Conservation (phyloP, 2,113 vertebrate species). For the Stercorarius parasiticus region DNA sequence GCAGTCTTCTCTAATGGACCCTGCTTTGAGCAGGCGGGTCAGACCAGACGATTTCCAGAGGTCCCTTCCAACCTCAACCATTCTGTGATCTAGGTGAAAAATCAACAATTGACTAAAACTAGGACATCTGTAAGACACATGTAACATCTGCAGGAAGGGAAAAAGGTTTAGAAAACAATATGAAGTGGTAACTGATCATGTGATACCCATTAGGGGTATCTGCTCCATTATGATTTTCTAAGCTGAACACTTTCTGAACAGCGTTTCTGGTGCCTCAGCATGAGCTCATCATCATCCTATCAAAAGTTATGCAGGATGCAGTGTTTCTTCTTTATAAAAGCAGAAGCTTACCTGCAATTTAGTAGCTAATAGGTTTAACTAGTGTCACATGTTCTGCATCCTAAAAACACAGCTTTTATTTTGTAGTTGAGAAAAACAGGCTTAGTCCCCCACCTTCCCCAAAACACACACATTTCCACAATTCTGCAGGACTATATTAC, state of each 20-base stretch:
- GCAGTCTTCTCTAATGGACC: background rate
- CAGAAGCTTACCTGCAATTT: background rate
- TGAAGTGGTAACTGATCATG: background rate
- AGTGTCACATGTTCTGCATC: background rate
- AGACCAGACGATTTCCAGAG: background rate
- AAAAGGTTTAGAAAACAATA: background rate
- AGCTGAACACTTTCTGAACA: background rate
- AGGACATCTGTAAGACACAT: background rate
- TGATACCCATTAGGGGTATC: background rate
- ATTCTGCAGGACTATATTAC: background rate
- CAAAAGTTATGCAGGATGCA: background rate
- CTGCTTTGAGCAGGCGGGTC: background rate
- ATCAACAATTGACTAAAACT: background rate
- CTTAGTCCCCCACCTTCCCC: background rate
- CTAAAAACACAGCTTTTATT: background rate
- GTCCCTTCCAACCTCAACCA: background rate
- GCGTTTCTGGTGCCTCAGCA: background rate
- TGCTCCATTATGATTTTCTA: background rate
- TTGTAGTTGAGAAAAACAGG: background rate
- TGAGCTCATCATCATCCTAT: background rate
- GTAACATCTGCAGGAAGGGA: background rate
- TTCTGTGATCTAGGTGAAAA: background rate
- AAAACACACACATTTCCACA: background rate
- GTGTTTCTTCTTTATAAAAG: background rate
- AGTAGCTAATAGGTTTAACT: background rate